phyloP scores from a whole-genome alignment of 2,888 invertebrate genomes.

The Trypoxylon attenuatum region DNA sequence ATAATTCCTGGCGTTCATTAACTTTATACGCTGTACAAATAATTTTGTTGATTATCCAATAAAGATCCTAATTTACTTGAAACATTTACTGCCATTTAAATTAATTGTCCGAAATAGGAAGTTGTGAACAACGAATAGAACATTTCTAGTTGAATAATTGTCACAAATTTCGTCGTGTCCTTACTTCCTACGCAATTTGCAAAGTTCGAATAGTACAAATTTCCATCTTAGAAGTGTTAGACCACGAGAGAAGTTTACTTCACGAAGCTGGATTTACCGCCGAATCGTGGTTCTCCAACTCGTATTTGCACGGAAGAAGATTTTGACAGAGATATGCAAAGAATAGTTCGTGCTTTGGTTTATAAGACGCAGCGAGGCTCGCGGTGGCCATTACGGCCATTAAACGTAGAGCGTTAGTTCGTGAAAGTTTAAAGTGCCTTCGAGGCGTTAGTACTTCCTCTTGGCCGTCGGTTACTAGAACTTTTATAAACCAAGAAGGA shows the following conservation, averaged over 20 bases:
- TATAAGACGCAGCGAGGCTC: slow-evolving; percentile 25
- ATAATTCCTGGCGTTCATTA: too few species aligned
- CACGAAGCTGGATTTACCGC: not conserved
- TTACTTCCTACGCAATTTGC: too few species aligned
- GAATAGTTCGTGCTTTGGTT: slow-evolving; percentile 23
- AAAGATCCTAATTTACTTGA: too few species aligned
- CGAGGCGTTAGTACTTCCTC: slow-evolving; percentile 43
- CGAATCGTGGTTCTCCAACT: not conserved
- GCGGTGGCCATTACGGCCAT: slow-evolving; percentile 37
- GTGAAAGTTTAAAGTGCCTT: slow-evolving; percentile 53
- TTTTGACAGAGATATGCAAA: slow-evolving; percentile 15
- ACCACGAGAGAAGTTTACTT: not conserved
- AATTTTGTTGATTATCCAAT: too few species aligned
- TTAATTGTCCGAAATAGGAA: too few species aligned
- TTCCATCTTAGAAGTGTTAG: not conserved
- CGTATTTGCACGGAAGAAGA: not conserved
- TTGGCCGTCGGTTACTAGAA: slow-evolving; percentile 41
- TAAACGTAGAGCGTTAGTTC: slow-evolving; percentile 34
- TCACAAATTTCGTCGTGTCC: too few species aligned
- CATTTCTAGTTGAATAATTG: too few species aligned
- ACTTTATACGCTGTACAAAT: too few species aligned
- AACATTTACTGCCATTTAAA: too few species aligned
- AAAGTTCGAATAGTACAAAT: not conserved
- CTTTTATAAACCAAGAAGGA: slow-evolving; percentile 45
- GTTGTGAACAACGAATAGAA: too few species aligned